Conservation (phyloP, 2,888 invertebrate species). For the Bellardia bayeri region DNA sequence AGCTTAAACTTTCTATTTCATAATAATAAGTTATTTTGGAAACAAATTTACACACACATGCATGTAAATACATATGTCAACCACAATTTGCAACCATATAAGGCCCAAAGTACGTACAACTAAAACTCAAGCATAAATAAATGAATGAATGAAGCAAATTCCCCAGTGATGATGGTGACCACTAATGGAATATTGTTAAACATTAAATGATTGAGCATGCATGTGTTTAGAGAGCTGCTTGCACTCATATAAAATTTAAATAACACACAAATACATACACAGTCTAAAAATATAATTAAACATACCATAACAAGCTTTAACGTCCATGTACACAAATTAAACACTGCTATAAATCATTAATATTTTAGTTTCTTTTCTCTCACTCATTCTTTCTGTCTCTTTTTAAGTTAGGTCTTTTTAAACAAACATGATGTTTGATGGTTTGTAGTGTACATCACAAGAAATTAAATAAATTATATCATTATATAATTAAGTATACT, state of each 20-base stretch:
- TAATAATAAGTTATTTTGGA: slow-evolving; percentile 75
- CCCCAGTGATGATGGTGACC: slow-evolving; percentile 36
- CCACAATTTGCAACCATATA: slow-evolving; percentile 69
- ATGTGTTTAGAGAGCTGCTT: not conserved
- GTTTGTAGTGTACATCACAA: not conserved
- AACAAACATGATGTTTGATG: slow-evolving; percentile 36
- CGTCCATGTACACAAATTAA: slow-evolving; percentile 2
- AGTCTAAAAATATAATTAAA: not conserved
- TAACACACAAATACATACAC: not conserved
- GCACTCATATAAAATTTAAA: slow-evolving; percentile 30
- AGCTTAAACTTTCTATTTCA: slow-evolving; percentile 73
- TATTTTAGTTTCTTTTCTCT: not conserved
- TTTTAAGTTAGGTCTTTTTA: not conserved
- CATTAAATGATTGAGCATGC: slow-evolving; percentile 38
- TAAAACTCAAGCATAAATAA: slow-evolving; percentile 23
- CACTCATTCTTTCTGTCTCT: not conserved
- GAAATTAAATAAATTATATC: slow-evolving; percentile 10
- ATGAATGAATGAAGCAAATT: slow-evolving; percentile 19
- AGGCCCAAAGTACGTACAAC: not conserved
- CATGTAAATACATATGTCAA: slow-evolving; percentile 49
- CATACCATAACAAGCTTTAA: slow-evolving; percentile 1
- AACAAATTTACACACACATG: slow-evolving; percentile 67
- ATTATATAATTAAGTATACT: not conserved
- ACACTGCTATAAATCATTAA: slow-evolving; percentile 13
- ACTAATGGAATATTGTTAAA: slow-evolving; percentile 50